Evolutionary conservation across 2,888 invertebrate genomes (phyloP), one percentile per base, ranked within the genome.

Genomic region (Aporophyla nigra): DNA sequence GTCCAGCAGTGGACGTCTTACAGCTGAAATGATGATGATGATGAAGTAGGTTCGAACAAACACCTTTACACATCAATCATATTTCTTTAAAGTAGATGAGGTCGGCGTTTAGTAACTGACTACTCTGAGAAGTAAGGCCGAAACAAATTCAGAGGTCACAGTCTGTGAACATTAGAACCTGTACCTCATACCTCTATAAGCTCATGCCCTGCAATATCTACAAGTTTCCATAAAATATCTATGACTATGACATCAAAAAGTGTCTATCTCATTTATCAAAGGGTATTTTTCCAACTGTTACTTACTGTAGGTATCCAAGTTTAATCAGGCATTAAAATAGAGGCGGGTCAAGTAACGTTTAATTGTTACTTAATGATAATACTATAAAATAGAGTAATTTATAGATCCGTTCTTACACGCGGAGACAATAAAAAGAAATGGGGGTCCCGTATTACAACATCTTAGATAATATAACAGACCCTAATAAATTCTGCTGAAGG

Each of bases 401-500:
- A 86, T 86, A 84, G 82, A 79, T 77, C 63, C 72, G 58, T 62
- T 73, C 62, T 51, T 74, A 61, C 58, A 19, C 24, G 16, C 2
- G 53, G 24, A 81, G 71, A 71, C 80, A 74, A 63, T 82, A 49
- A 16, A 67, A 84, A 83, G 75, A 78, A 88, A 93, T 93, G 86
- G 80, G 92, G 91, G 91, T n/a, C 92, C 93, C 93, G 86, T 90
- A 93, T 92, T 85, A 66, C 4, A 24, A 19, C 40, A 51, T 63
- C 62, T 71, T 71, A 54, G 49, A 21, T 59, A 67, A 19, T 58
- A 53, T 33, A 12, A 40, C 53, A 61, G 19, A 19, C 65, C 12
- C 12, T 12, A 49, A 49, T 7, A 27, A 27, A 49, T 21, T 66
- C 14, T 49, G 6, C 12, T 24, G 46, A 12, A 6, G 10, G 24